These are phyloP conservation scores for Hydrolagus affinis DNA, from an alignment of 2,113 vertebrate genomes.

Conservation along the genomic window DNA sequence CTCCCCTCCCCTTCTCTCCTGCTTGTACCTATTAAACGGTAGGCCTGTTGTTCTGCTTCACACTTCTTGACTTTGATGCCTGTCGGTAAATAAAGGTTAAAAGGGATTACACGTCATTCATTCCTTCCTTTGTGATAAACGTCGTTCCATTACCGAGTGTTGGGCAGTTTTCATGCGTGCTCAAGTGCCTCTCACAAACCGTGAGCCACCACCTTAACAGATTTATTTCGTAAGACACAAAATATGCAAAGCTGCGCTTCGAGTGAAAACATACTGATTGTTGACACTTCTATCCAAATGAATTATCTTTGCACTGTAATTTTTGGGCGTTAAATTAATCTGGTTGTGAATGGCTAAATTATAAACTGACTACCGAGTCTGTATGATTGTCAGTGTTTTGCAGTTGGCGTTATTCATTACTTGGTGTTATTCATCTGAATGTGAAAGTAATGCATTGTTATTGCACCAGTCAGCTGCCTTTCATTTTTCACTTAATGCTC, in stretches of 20 bases:
- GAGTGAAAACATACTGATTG: neutral
- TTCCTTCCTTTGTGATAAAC: neutral
- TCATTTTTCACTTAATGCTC: neutral
- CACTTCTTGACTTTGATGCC: neutral
- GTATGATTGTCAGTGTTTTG: neutral
- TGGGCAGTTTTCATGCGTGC: neutral
- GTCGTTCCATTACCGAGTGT: neutral
- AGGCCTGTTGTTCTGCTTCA: slow-evolving; percentile 33
- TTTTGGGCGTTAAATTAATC: neutral
- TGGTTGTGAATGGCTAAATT: neutral
- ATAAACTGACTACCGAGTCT: neutral
- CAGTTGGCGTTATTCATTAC: neutral
- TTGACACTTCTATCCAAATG: neutral
- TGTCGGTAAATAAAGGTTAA: neutral
- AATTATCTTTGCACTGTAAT: neutral
- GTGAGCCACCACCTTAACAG: neutral
- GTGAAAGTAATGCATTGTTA: neutral
- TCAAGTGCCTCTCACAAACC: neutral
- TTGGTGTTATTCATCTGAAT: neutral
- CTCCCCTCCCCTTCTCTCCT: neutral
- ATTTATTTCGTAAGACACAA: slow-evolving; percentile 8
- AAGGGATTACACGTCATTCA: neutral
- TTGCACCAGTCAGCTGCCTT: neutral
- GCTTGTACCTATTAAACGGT: slow-evolving; percentile 16
- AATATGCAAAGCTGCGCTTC: neutral